Base-by-base conservation (phyloP, 2,888 invertebrate genomes). In the Cybosia mesomella region DNA sequence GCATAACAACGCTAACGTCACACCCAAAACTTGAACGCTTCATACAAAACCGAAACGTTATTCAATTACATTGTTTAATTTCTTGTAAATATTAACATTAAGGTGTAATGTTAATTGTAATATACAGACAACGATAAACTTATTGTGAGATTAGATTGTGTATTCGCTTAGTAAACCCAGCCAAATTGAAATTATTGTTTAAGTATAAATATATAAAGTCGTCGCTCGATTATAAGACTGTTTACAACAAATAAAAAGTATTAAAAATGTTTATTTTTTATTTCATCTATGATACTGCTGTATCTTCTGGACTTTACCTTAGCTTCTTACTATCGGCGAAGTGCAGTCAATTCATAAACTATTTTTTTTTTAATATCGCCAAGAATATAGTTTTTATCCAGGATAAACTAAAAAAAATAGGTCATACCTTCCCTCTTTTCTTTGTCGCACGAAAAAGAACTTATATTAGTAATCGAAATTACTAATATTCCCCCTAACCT, bases 211-310 rank as follows among this genome's bases (percentile, higher is more conserved):
- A 84, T 88, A 91, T 93, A 90, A 91, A 91, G 88, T 86, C 85
- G 89, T 87, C 89, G 90, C 92, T 94, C 92, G 92, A 91, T 92
- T 87, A 92, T 93, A 94, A 94, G 94, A 94, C 94, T 94, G 94
- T 94, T 94, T 93, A 91, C 89, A 91, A 92, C 86, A 91, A 92
- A 91, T 90, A 91, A 92, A 93, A 87, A 86, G 66, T 83, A 85
- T 88, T 77, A 76, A 88, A 77, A 65, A 0, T 13, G 13, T 36
- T 0, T 22, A 22, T 63, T 32, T 9, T 68, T 53, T 13, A 57
- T 68, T 69, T 64, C n/a, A 67, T 53, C n/a, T 15, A 1, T 3
- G 4, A 53, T n/a, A 1, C 18, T 53, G n/a, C 18, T n/a, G 18
- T 9, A 53, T n/a, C 11, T 36, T 11, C 36, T 36, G 36, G 36